Evolutionary conservation across 2,113 vertebrate genomes (phyloP).

Genomic region (cattle (Bos taurus)): ARS-UCD2.0 NC_037331.1:35602001-35602500

Average conservation of each 20-base stretch:
- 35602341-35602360: not conserved
- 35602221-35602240: not conserved
- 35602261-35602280: not conserved
- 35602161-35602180: not conserved
- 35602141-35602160: not conserved
- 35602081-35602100: not conserved
- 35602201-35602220: not conserved
- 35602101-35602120: not conserved
- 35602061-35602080: not conserved
- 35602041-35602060: not conserved
- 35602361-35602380: not conserved
- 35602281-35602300: not conserved
- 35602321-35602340: not conserved
- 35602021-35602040: not conserved
- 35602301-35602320: not conserved
- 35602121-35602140: not conserved
- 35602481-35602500: not conserved
- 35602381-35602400: not conserved
- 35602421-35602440: not conserved
- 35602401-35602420: not conserved
- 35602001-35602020: not conserved
- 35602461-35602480: not conserved
- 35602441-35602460: not conserved
- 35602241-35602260: not conserved
- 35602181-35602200: not conserved